Evolutionary conservation across 2,113 vertebrate genomes (phyloP), one percentile per base, ranked within the genome.

Genomic region (Syngnathus typhle): DNA sequence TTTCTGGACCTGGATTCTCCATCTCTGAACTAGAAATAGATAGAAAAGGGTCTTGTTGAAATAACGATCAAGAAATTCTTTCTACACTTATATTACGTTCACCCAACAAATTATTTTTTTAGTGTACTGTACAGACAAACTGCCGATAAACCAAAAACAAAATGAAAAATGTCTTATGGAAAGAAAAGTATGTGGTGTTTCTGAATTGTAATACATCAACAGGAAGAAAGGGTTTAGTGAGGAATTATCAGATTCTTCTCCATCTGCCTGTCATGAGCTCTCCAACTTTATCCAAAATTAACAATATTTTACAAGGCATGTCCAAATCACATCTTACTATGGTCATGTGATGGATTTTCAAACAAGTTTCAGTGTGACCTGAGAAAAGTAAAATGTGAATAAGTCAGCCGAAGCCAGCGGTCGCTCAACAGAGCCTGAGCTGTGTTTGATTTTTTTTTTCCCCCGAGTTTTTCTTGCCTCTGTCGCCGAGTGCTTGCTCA

Each of bases 231-330:
- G 62, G 16, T 47, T 49, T 64, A 49, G 44, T 37, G 15, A 16
- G 62, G 44, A 64, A 49, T 47, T 64, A 64, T 64, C 62, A 19
- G 44, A 23, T 44, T 64, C 44, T 47, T 16, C 44, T 47, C 43
- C 44, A 64, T 64, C 62, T 49, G 44, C 62, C 43, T 49, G 13
- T 49, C 62, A 4, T 16, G 9, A 47, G 44, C n/a, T 32, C 16
- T 47, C 44, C 8, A 49, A 49, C 16, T 49, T 49, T 10, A 64
- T 36, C 62, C 27, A 64, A 64, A 5, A 10, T 44, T 16, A 64
- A 64, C 44, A 32, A 15, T 47, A 49, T 32, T 7, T 47, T 12
- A 9, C 7, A 36, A 47, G 49, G 27, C 36, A 19, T 19, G 1
- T 11, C 62, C 5, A 64, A 64, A 55, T 23, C 27, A 23, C 52